These are phyloP conservation scores for Leptopilina boulardi DNA, from an alignment of 1,140 invertebrate genomes.

Conservation along the genomic window DNA sequence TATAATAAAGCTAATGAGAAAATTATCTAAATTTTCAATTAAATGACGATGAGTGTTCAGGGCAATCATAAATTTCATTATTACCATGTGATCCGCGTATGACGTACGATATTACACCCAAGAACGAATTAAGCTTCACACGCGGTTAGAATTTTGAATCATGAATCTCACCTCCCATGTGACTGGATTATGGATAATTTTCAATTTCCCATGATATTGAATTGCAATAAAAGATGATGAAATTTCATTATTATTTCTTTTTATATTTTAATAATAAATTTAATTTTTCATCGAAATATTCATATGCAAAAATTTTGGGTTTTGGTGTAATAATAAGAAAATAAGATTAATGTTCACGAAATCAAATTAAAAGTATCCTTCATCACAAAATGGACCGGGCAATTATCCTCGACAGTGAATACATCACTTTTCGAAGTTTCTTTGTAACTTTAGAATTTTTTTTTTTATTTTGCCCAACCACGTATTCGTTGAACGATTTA, in stretches of 20 bases:
- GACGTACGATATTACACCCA: conserved; percentile 9
- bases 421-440: conserved; percentile 18
- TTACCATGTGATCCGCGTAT: conserved; percentile 1
- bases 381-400: neutral
- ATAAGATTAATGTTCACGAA: too few relatives aligned
- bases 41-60: neutral
- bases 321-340: too few relatives aligned
- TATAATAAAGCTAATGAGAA: neutral
- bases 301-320: too few relatives aligned
- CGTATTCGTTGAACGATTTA: conserved; percentile 26
- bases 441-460: neutral
- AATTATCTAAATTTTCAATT: neutral
- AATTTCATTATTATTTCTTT: too few relatives aligned
- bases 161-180: neutral
- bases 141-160: conserved; percentile 17
- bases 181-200: neutral
- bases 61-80: conserved; percentile 17
- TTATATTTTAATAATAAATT: too few relatives aligned
- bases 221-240: neutral
- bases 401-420: conserved; percentile 26
- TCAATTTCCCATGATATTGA: neutral
- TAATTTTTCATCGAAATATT: too few relatives aligned
- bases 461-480: neutral
- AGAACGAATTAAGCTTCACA: conserved; percentile 20
- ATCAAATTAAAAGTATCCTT: neutral